Conservation (phyloP, 2,797 vertebrate genomes). For the Adrianichthys oophorus region DNA sequence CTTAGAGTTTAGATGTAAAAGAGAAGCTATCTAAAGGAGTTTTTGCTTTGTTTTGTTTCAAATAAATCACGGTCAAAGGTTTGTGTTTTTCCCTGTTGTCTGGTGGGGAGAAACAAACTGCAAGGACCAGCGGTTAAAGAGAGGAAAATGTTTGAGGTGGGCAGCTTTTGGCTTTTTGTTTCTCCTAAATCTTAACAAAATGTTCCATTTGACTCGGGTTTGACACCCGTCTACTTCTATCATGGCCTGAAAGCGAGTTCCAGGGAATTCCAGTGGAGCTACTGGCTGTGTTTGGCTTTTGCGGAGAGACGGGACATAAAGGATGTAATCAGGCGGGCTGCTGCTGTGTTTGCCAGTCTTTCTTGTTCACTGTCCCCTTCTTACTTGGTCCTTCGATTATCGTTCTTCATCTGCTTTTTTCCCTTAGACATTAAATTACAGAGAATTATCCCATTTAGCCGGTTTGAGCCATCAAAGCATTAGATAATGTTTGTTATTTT, state of each 20-base stretch:
- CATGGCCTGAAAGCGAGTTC: constrained; percentile 47
- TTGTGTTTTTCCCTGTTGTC: constrained; percentile 38
- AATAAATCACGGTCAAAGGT: constrained; percentile 36
- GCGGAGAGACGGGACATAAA: constrained; percentile 38
- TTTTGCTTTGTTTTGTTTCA: not conserved
- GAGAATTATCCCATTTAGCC: constrained; percentile 57
- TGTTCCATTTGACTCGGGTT: constrained; percentile 25
- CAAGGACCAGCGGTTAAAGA: constrained; percentile 33
- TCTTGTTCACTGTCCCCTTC: constrained; percentile 8
- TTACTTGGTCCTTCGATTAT: not conserved
- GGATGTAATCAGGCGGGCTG: constrained; percentile 51
- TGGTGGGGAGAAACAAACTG: constrained; percentile 11
- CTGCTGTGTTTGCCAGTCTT: constrained; percentile 24
- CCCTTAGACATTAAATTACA: constrained; percentile 42
- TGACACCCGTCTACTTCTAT: constrained; percentile 39
- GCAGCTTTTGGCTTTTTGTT: constrained; percentile 36
- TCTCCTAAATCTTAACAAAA: constrained; percentile 21
- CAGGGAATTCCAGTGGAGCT: constrained; percentile 53
- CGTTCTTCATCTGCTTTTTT: constrained; percentile 6
- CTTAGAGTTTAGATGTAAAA: too few relatives aligned
- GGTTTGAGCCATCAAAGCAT: constrained; percentile 32
- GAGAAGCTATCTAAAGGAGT: too few relatives aligned
- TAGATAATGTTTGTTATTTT: constrained; percentile 36
- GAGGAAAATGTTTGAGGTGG: constrained; percentile 21
- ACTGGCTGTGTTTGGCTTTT: constrained; percentile 66